Conservation (phyloP, 2,797 vertebrate species). For the Allobates femoralis region DNA sequence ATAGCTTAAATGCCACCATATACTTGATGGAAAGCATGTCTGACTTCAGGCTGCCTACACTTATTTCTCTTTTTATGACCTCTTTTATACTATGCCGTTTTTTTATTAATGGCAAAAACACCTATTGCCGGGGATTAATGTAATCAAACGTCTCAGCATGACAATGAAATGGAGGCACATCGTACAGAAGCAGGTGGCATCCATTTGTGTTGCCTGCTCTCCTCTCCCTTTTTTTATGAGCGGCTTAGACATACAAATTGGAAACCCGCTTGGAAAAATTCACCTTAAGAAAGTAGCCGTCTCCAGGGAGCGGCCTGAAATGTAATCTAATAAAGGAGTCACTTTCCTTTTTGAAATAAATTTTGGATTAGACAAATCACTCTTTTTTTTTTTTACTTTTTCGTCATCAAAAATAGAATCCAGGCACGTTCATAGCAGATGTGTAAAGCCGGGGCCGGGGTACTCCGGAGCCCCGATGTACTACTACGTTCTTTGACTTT, state of each 20-base stretch:
- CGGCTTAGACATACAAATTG: conserved; percentile 60
- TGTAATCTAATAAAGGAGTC: conserved; percentile 61
- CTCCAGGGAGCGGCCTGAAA: conserved; percentile 59
- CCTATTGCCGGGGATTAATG: conserved; percentile 58
- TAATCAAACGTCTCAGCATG: conserved; percentile 63
- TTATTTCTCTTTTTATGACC: conserved; percentile 53
- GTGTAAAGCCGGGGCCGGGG: conserved; percentile 10
- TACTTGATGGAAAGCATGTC: conserved; percentile 59
- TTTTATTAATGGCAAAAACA: conserved; percentile 63
- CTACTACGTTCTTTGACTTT: neutral
- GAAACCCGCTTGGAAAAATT: conserved; percentile 60
- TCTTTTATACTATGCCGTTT: conserved; percentile 55
- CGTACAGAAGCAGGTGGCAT: conserved; percentile 59
- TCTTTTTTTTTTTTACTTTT: neutral
- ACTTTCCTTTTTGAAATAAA: conserved; percentile 59
- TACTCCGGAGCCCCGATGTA: neutral
- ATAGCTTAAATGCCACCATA: conserved; percentile 34
- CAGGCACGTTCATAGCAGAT: conserved; percentile 50
- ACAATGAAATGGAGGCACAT: conserved; percentile 53
- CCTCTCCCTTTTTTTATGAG: conserved; percentile 56
- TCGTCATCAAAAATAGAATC: conserved; percentile 47
- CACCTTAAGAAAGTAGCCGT: conserved; percentile 55
- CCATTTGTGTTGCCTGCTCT: conserved; percentile 48
- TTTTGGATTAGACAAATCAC: conserved; percentile 58
- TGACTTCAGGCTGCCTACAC: conserved; percentile 39